Evolutionary conservation across 92 coral and sea anemone species (phyloP), one percentile per base, ranked within the genome.

Genomic region (Zoanthus gigantus): DNA sequence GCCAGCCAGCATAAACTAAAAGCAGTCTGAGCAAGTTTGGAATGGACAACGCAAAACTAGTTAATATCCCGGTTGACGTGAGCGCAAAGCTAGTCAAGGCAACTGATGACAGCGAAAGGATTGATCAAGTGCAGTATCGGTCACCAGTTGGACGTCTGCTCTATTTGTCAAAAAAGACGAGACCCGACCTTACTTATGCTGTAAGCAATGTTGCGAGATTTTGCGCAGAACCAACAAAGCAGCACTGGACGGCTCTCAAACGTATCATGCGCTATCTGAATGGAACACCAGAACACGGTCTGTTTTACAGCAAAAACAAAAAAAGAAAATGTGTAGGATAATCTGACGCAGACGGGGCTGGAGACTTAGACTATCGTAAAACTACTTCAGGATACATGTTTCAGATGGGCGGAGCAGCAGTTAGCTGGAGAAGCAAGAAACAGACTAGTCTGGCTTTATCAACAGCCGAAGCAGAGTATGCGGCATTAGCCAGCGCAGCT

Each of bases 21-120:
- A 89, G 57, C 15, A 79, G 67, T 18, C 60, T 87, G 53, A 63
- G 12, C 74, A 87, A 91, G 60, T 80, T 72, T 65, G 90, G 89
- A 63, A 89, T 92, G 94, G 48, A 76, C 13, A 42, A 73, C 52
- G 50, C 78, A 5, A 92, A 89, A 80, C 88, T 90, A 52, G 89
- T 92, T 79, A 82, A 60, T 74, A 89, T 90, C 14, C 92, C 90
- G 7, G 90, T 75, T 76, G 92, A 89, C 74, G 17, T 46, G 29
- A 92, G 82, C 46, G 42, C 88, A 16, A 92, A 92, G 77, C 95
- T 92, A 5, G 72, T 67, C 13, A 67, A 67, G 13, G 44, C 42
- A 0, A n/a, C 72, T 30, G 72, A n/a, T n/a, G 72, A 67, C 12
- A 23, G 34, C 4, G 72, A 67, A 23, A 7, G 9, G 32, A 5